A percentile compares a stretch with the other conserved stretches of the same genome.
Evolutionary conservation across 2,888 invertebrate species (phyloP).

Genomic region (Furcula furcula): DNA sequence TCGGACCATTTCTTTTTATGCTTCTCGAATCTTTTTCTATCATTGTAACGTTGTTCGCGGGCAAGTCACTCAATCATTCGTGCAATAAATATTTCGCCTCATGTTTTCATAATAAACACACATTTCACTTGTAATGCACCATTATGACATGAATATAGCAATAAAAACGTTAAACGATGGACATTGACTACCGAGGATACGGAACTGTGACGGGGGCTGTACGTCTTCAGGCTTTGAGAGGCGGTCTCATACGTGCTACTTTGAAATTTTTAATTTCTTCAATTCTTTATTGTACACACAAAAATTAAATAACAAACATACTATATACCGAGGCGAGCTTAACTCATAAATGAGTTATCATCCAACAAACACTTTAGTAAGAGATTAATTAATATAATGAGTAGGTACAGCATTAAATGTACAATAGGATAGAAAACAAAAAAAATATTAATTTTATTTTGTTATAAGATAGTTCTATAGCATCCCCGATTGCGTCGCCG

Average conservation of each 20-base stretch:
- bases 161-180: constrained; percentile 58
- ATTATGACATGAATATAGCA: constrained; percentile 47
- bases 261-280: too few species aligned
- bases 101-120: constrained; percentile 62
- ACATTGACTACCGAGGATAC: constrained; percentile 30
- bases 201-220: constrained; percentile 23
- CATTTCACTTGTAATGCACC: constrained; percentile 48
- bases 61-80: constrained; percentile 53
- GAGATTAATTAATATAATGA: too few species aligned
- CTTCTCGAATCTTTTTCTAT: neutral
- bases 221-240: constrained; percentile 13
- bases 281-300: too few species aligned
- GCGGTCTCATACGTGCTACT: neutral
- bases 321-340: too few species aligned
- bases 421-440: too few species aligned
- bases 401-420: too few species aligned
- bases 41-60: constrained; percentile 16
- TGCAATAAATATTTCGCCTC: constrained; percentile 64
- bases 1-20: neutral
- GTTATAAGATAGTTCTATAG: too few species aligned
- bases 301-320: too few species aligned
- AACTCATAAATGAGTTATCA: too few species aligned
- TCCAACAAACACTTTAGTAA: too few species aligned
- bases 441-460: too few species aligned
- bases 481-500: too few species aligned